These are phyloP conservation scores for Nettapus auritus DNA, from an alignment of 2,113 vertebrate genomes.

Conservation along the genomic window DNA sequence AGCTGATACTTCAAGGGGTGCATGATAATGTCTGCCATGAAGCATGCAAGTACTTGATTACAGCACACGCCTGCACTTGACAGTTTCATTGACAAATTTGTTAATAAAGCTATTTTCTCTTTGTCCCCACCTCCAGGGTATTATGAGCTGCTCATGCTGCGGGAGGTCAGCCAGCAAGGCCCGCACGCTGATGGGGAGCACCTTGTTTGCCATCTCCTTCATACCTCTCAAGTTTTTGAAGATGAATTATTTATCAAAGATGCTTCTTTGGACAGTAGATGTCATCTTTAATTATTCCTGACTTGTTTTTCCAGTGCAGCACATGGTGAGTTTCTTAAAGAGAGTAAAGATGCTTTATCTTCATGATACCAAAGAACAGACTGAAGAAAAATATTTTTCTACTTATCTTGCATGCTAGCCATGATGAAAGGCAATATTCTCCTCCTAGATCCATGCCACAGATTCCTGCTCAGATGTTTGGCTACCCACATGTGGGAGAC, in stretches of 20 bases:
- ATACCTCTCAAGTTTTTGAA: conserved; percentile 8
- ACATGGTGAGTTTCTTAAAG: background rate
- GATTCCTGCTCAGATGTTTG: background rate
- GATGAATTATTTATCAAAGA: conserved; percentile 62
- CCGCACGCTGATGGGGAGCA: background rate
- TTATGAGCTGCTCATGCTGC: background rate
- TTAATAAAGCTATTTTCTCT: conserved; percentile 40
- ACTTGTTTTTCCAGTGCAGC: background rate
- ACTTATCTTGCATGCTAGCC: background rate
- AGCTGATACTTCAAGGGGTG: background rate
- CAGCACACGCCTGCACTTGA: background rate
- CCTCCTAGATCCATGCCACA: background rate
- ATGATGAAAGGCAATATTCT: background rate
- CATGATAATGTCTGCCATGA: conserved; percentile 39
- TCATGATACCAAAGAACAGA: background rate
- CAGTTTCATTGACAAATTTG: conserved; percentile 37
- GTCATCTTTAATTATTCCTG: conserved; percentile 54
- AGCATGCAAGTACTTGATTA: conserved; percentile 44
- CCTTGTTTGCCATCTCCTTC: background rate
- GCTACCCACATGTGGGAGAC: background rate
- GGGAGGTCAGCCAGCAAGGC: background rate
- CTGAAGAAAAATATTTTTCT: background rate
- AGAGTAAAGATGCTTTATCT: background rate
- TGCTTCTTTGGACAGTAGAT: conserved; percentile 47
- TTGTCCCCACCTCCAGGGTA: background rate